phyloP scores from a whole-genome alignment of 2,797 vertebrate species.

The Myripristis jacobus region DNA sequence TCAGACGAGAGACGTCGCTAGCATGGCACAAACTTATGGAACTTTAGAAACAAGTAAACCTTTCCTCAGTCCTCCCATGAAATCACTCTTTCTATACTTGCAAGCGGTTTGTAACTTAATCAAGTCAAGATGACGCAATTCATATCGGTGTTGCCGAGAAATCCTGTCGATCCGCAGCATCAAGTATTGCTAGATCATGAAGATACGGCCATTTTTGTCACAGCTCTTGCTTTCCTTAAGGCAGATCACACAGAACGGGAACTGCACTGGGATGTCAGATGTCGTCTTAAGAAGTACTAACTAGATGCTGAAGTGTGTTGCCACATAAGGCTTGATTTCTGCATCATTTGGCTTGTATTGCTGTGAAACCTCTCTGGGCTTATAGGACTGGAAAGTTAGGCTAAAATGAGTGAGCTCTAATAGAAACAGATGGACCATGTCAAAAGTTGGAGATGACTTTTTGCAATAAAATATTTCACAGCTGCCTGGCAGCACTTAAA shows the following conservation, averaged over 20 bases:
- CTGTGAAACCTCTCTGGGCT: conserved; percentile 43
- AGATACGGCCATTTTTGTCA: conserved; percentile 15
- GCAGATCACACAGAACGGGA: conserved; percentile 23
- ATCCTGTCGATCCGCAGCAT: not conserved
- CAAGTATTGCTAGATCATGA: not conserved
- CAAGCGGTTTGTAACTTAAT: conserved; percentile 31
- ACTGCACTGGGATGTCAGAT: conserved; percentile 30
- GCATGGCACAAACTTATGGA: conserved; percentile 4
- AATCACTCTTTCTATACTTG: conserved; percentile 28
- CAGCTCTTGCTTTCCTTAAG: conserved; percentile 23
- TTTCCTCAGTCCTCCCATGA: conserved; percentile 30
- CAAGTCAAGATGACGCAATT: conserved; percentile 32
- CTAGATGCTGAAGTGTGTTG: conserved; percentile 12
- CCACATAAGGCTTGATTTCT: conserved; percentile 27
- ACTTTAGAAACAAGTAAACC: conserved; percentile 14
- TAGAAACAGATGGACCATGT: conserved; percentile 54
- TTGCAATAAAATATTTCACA: conserved; percentile 54
- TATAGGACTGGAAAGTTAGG: conserved; percentile 44
- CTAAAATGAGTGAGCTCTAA: conserved; percentile 42
- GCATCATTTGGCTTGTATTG: conserved; percentile 44
- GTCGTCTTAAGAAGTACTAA: conserved; percentile 41
- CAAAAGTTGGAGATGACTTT: conserved; percentile 33
- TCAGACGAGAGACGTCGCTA: conserved; percentile 15
- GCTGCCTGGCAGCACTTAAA: conserved; percentile 48
- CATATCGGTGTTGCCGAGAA: not conserved